These are phyloP conservation scores for Diarsia mendica DNA, from an alignment of 2,888 invertebrate species.

Conservation along the genomic window DNA sequence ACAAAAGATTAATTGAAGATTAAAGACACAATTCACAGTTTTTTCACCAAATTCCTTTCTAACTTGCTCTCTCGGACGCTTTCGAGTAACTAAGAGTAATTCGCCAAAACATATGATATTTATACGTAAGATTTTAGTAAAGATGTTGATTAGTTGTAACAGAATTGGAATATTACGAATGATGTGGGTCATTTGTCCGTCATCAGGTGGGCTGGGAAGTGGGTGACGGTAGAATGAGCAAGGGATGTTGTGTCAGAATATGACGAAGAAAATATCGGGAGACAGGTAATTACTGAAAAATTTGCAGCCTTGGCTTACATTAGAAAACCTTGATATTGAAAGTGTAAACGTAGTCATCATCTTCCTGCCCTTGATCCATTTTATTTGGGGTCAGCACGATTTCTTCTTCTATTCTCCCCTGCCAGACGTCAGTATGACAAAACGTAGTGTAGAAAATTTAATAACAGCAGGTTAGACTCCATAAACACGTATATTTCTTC, in stretches of 20 bases:
- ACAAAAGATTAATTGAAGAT: slow-evolving; percentile 30
- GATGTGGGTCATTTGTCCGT: slow-evolving; percentile 11
- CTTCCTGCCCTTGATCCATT: no score
- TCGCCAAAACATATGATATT: slow-evolving; percentile 50
- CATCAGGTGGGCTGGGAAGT: slow-evolving; percentile 36
- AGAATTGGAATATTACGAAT: slow-evolving; percentile 46
- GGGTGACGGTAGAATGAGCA: slow-evolving; percentile 46
- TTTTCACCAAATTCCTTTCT: slow-evolving; percentile 51
- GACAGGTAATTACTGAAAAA: not conserved
- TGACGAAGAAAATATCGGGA: slow-evolving; percentile 6
- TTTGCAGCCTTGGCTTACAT: not conserved
- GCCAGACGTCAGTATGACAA: not conserved
- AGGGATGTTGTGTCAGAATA: slow-evolving; percentile 7
- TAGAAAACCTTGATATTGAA: not conserved
- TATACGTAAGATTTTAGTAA: slow-evolving; percentile 48
- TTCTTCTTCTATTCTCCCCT: no score
- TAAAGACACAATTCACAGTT: slow-evolving; percentile 36
- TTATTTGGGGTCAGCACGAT: no score
- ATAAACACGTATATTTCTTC: no score
- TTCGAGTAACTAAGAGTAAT: slow-evolving; percentile 60
- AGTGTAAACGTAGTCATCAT: not conserved
- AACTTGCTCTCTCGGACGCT: slow-evolving; percentile 47
- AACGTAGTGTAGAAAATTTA: not conserved
- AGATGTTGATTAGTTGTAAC: slow-evolving; percentile 45
- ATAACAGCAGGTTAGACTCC: no score